phyloP scores from a whole-genome alignment of 2,888 invertebrate species.

The Disparrhopalites patrizii region DNA sequence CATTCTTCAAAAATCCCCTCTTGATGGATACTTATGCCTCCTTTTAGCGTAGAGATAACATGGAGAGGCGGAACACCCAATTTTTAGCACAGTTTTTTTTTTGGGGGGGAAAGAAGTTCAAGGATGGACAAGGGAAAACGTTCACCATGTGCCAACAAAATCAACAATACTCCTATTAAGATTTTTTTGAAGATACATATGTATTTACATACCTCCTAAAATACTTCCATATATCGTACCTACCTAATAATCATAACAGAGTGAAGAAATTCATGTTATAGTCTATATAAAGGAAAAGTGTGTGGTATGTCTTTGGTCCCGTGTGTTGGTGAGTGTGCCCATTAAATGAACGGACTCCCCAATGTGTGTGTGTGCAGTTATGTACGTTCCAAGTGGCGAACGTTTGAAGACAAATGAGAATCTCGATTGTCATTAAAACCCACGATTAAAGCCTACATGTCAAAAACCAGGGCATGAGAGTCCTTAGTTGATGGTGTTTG shows the following conservation, averaged over 20 bases:
- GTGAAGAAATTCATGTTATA: not conserved
- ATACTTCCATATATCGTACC: no score
- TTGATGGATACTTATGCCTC: not conserved
- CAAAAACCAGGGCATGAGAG: slow-evolving; percentile 30
- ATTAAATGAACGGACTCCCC: not conserved
- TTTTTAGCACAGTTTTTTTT: slow-evolving; percentile 10
- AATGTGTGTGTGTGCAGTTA: no score
- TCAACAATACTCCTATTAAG: not conserved
- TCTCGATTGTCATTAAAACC: slow-evolving; percentile 24
- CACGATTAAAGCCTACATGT: slow-evolving; percentile 30
- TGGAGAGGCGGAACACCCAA: not conserved
- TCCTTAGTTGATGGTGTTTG: no score
- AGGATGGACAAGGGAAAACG: slow-evolving; percentile 25
- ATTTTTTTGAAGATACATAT: not conserved
- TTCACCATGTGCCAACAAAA: not conserved
- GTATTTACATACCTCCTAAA: no score
- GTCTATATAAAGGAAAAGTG: not conserved
- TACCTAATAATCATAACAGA: no score
- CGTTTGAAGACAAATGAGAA: slow-evolving; percentile 4
- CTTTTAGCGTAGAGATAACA: not conserved
- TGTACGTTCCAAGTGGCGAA: not conserved
- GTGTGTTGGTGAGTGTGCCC: not conserved
- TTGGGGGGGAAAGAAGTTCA: slow-evolving; percentile 21
- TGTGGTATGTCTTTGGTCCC: not conserved
- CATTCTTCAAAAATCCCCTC: not conserved